Base-by-base conservation (phyloP, 2,113 vertebrate species). In the Oreochromis aureus region DNA sequence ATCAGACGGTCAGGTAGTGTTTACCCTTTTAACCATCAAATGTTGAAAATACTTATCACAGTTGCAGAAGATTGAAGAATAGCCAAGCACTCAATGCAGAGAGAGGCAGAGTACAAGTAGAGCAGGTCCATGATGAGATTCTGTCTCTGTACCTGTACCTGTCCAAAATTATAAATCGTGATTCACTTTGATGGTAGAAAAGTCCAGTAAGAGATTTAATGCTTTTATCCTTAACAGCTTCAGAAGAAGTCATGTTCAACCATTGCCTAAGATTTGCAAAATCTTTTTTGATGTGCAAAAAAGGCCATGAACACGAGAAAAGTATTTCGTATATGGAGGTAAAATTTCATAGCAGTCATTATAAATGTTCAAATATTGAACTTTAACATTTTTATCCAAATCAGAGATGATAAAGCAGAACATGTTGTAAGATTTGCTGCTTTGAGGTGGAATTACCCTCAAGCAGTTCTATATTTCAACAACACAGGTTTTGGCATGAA, bases 1-100 rank as follows among this genome's bases (percentile, higher is more conserved):
- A 99, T 89, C 98, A 98, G 96, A 99, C 98, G 3, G 99, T 99
- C 87, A 98, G 99, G 99, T 99, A 94, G 9, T 51, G 22, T 80
- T 55, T 41, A 73, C 10, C 22, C 27, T 34, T 55, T 56, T 13
- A 41, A 18, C 7, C 32, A 16, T 85, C 15, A 44, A 36, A 61
- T 18, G 22, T 55, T 30, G 32, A 46, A 63, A 39, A 58, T 55
- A 15, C 13, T 56, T 24, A 56, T 41, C 18, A 69, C 19, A 34
- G 51, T 34, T 51, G 34, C 13, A 81, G 51, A 73, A 32, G 18
- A 27, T 12, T 71, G 2, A 15, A 81, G 6, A 44, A 22, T 22
- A 59, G n/a, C 11, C 39, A 15, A n/a, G 16, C 22, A 39, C 32
- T 30, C 4, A 18, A 48, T 27, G 44, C 16, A 32, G 71, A 51